These are phyloP conservation scores for Acronicta alni DNA, from an alignment of 2,888 invertebrate species.

Conservation along the genomic window DNA sequence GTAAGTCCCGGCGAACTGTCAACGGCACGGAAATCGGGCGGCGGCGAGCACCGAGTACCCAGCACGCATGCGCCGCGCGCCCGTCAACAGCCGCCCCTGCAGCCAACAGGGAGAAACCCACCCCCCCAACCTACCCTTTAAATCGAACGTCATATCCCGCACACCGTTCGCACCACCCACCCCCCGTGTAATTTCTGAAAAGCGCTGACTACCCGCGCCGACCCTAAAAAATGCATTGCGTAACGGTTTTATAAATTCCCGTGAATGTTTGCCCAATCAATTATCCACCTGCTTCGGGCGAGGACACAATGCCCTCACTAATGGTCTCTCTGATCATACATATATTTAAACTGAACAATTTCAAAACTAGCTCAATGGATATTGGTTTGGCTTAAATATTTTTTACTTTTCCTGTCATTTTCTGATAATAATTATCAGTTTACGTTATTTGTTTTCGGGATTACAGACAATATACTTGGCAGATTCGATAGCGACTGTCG, in stretches of 20 bases:
- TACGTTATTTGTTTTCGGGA: too few species aligned
- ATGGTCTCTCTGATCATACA: slow-evolving; percentile 41
- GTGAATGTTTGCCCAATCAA: slow-evolving; percentile 84
- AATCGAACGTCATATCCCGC: slow-evolving; percentile 89
- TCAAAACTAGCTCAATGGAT: slow-evolving; percentile 19
- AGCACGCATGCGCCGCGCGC: slow-evolving; percentile 87
- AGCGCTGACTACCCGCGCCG: slow-evolving; percentile 85
- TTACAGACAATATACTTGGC: too few species aligned
- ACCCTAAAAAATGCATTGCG: slow-evolving; percentile 89
- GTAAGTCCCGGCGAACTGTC: slow-evolving; percentile 90
- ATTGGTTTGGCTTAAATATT: neutral
- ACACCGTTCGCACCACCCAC: slow-evolving; percentile 77
- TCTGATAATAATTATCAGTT: too few species aligned
- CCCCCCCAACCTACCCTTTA: slow-evolving; percentile 81
- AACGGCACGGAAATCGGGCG: slow-evolving; percentile 90
- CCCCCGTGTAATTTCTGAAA: slow-evolving; percentile 86
- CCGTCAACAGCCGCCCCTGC: slow-evolving; percentile 89
- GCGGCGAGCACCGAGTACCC: slow-evolving; percentile 75
- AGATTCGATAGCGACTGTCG: too few species aligned
- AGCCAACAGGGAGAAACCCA: slow-evolving; percentile 68
- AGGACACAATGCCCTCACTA: slow-evolving; percentile 70
- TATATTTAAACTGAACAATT: slow-evolving; percentile 24
- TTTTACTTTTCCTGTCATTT: neutral
- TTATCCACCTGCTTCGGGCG: slow-evolving; percentile 82
- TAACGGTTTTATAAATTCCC: slow-evolving; percentile 85